Conservation (phyloP, 2,113 vertebrate species). For the Phrynocephalus versicolor region DNA sequence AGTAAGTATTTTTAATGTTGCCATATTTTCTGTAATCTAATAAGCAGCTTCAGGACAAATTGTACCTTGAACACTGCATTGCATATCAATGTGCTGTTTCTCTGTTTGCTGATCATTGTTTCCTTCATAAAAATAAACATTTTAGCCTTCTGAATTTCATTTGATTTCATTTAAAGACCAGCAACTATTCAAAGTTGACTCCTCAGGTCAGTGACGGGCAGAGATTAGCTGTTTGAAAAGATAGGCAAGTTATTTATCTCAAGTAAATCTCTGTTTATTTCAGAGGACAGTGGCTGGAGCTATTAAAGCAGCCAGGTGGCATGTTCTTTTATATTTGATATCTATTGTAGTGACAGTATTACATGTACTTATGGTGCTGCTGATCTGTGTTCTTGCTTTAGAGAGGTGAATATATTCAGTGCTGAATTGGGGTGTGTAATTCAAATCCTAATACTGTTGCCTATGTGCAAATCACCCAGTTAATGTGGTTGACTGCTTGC, state of each 20-base stretch:
- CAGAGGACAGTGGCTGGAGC: constrained; percentile 16
- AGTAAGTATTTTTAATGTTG: neutral
- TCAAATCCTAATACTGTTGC: neutral
- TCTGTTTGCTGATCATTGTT: constrained; percentile 36
- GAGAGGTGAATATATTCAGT: neutral
- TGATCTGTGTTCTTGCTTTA: neutral
- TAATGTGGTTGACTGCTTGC: neutral
- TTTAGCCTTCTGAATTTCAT: constrained; percentile 24
- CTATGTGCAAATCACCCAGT: neutral
- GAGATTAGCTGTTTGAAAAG: constrained; percentile 20
- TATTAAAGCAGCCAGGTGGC: constrained; percentile 1
- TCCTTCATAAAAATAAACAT: constrained; percentile 40
- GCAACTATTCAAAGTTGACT: constrained; percentile 27
- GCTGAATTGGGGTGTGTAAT: neutral
- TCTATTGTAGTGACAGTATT: constrained; percentile 6
- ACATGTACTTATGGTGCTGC: neutral
- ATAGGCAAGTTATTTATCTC: constrained; percentile 25
- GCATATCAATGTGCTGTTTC: constrained; percentile 41
- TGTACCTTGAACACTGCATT: constrained; percentile 25
- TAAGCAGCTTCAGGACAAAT: constrained; percentile 34
- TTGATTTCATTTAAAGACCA: constrained; percentile 39
- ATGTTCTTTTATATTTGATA: neutral
- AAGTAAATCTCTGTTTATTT: neutral
- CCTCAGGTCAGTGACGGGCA: no score
- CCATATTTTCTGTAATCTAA: constrained; percentile 26